A percentile compares a stretch with the other conserved stretches of the same genome.
Evolutionary conservation across 2,888 invertebrate genomes (phyloP).

Genomic region (Aphrophora alni): DNA sequence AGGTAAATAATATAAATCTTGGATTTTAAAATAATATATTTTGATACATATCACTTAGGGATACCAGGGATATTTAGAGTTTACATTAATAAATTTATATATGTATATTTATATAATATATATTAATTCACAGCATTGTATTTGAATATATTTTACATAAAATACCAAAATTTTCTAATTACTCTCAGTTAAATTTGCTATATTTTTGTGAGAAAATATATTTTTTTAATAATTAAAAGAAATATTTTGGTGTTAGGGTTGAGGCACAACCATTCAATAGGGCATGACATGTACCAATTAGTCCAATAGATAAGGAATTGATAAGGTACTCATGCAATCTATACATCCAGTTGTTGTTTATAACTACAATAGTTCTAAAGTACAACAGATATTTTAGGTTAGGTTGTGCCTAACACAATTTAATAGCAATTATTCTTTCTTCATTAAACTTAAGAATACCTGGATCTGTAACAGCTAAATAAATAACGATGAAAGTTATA

Average conservation of each 20-base stretch:
- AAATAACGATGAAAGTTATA: too few relatives aligned
- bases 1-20: neutral
- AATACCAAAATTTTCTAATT: neutral
- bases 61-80: neutral
- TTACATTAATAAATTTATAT: neutral
- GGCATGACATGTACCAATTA: neutral
- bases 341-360: neutral
- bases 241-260: neutral
- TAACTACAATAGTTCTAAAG: neutral
- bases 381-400: neutral
- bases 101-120: neutral
- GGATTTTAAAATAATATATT: neutral
- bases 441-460: neutral
- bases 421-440: neutral
- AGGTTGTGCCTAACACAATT: neutral
- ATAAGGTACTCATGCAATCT: neutral
- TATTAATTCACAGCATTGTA: neutral
- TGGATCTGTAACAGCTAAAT: neutral
- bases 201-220: neutral
- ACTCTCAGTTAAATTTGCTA: neutral
- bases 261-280: neutral
- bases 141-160: neutral
- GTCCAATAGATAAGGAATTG: neutral
- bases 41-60: slow-evolving; percentile 2
- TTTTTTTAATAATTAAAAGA: neutral